Base-by-base conservation (phyloP, 2,797 vertebrate genomes). In the Acipenser ruthenus region DNA sequence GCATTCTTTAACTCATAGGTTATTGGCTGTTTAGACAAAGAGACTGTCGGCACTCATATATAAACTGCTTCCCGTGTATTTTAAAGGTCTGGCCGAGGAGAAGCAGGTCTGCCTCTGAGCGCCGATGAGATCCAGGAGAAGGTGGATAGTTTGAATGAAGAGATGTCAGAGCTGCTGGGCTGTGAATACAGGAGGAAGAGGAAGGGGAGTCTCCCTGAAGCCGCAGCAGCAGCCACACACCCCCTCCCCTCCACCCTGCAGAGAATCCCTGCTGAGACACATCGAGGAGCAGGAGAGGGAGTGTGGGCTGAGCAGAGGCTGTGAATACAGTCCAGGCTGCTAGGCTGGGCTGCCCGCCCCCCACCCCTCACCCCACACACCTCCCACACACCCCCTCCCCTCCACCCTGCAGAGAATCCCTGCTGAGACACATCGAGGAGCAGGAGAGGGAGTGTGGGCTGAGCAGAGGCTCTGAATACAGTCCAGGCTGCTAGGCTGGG, bases 361-460 rank as follows among this genome's bases (percentile, higher is more conserved):
- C n/a, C n/a, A n/a, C n/a, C n/a, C 15, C 15, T 1, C 15, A 18
- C 15, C 15, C 15, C 9, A n/a, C 52, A 55, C 4, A n/a, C n/a
- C n/a, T n/a, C n/a, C 53, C 53, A 55, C 10, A n/a, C 53, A 55
- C 4, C n/a, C 52, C 52, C n/a, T 55, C 4, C 9, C n/a, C 52
- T 10, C n/a, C n/a, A 52, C 52, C 52, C n/a, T 9, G 9, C 60
- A 23, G 18, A 18, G 60, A 62, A 18, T 8, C 8, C 1, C 47
- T 62, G 47, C 18, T 62, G 18, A 8, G 47, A 4, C 12, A 62
- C 18, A 62, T 62, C 60, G 18, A 10, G 60, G 8, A 18, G 18
- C 47, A 8, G 60, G 60, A 62, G 15, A 10, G 6, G 60, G 60
- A 62, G 47, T 62, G 60, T 18, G 60, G 60, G 9, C 60, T 62